Base-by-base conservation (phyloP, 2,797 vertebrate species). In the Chromis chromis region DNA sequence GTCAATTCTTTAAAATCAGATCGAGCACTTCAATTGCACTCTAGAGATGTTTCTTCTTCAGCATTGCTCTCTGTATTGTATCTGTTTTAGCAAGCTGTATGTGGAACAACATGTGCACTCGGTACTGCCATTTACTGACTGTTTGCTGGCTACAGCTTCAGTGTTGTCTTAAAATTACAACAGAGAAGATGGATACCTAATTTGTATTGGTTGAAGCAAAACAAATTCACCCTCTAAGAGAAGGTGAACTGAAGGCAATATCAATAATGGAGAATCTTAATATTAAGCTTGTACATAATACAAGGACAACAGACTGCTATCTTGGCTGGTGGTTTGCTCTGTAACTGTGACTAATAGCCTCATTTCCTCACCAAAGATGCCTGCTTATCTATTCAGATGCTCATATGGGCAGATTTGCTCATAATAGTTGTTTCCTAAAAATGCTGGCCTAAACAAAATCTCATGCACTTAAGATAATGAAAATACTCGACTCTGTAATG, bases 391-490 rank as follows among this genome's bases (percentile, higher is more conserved):
- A 65, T 77, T 70, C 62, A 65, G 59, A 84, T 69, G 44, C 52
- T 65, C 36, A 56, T 66, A 54, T n/a, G 40, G 46, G 48, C 40
- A 82, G 56, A 77, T 64, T 74, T 65, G 44, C 42, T 59, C 66
- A 74, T 67, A 61, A 60, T 73, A 81, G 46, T 75, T 79, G 60
- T 75, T 81, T 71, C 46, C 56, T 74, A 62, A 84, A 90, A 86
- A 85, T 81, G 78, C 81, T 78, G 71, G 49, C 65, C 58, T 77
- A 82, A 82, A 89, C 89, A 86, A 86, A 91, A 89, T 84, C 59
- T 75, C 69, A 53, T 67, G 70, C 86, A 92, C 90, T 93, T 85
- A 86, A 74, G 66, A 61, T 90, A 89, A 94, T 94, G 79, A 91
- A 86, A 89, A 79, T 84, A 82, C 84, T 89, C 81, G 58, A 56